Conservation (phyloP, 2,113 vertebrate species). For the Sinocyclocheilus rhinocerous region DNA sequence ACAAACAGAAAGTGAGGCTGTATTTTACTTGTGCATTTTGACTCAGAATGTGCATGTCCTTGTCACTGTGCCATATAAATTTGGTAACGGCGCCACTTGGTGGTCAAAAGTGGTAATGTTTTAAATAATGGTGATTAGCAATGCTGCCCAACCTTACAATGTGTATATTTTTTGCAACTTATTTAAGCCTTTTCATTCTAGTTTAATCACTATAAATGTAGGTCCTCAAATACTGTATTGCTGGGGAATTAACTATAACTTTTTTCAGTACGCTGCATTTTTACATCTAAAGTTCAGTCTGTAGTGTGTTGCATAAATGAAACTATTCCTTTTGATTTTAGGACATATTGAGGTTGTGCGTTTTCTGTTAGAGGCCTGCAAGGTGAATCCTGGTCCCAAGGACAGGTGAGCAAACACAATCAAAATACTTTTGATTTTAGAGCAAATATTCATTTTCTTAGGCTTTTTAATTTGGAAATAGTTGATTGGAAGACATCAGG, state of each 20-base stretch:
- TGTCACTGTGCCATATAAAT: neutral
- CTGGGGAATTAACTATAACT: neutral
- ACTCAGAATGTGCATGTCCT: neutral
- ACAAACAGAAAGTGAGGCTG: neutral
- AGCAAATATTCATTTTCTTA: neutral
- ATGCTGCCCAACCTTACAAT: neutral
- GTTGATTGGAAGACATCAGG: neutral
- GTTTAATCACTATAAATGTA: neutral
- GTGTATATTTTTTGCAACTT: neutral
- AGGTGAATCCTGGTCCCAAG: slow-evolving; percentile 93
- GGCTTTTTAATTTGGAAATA: neutral
- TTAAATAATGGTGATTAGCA: neutral
- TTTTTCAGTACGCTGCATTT: neutral
- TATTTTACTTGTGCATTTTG: neutral
- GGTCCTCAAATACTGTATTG: neutral
- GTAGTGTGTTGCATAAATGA: neutral
- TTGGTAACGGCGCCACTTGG: neutral
- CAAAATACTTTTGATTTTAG: neutral
- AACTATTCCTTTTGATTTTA: slow-evolving; percentile 59
- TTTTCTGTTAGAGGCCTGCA: slow-evolving; percentile 94
- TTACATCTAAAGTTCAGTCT: neutral
- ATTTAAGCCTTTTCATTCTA: neutral
- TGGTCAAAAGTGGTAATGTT: neutral
- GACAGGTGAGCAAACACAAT: slow-evolving; percentile 80
- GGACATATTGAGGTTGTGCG: slow-evolving; percentile 94